phyloP scores from a whole-genome alignment of 2,888 invertebrate species.

The Camponotus fellah region DNA sequence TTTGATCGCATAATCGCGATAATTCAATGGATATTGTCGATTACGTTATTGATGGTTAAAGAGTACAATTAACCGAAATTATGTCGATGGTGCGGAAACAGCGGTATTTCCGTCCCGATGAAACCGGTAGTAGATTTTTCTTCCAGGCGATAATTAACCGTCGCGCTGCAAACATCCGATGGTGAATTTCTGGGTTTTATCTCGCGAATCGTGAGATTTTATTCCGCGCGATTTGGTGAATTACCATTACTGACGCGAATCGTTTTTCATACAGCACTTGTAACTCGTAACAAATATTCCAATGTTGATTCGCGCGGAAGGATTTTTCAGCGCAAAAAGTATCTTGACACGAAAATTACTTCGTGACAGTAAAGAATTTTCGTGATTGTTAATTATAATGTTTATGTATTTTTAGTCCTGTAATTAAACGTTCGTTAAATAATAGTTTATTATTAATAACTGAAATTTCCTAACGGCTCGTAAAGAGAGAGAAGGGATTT shows the following conservation, averaged over 20 bases:
- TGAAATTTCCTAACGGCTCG: constrained; percentile 31
- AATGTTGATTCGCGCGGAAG: constrained; percentile 13
- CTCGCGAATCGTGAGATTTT: constrained; percentile 34
- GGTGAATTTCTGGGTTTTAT: constrained; percentile 40
- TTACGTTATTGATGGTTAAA: neutral
- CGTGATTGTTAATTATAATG: constrained; percentile 35
- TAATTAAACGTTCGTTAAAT: constrained; percentile 28
- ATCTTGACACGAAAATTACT: constrained; percentile 25
- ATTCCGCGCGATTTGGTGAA: constrained; percentile 4
- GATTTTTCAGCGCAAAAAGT: neutral
- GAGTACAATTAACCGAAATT: constrained; percentile 45
- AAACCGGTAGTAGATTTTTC: constrained; percentile 29
- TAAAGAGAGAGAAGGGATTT: constrained; percentile 27
- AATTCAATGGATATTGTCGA: constrained; percentile 22
- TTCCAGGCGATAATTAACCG: constrained; percentile 42
- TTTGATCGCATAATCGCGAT: constrained; percentile 33
- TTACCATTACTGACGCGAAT: constrained; percentile 24
- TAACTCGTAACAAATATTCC: constrained; percentile 26
- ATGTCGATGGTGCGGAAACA: constrained; percentile 24
- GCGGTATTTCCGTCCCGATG: constrained; percentile 40
- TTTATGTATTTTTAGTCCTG: constrained; percentile 31
- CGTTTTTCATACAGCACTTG: neutral
- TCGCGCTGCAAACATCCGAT: constrained; percentile 34
- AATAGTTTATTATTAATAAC: constrained; percentile 30
- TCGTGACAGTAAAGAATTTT: neutral